Evolutionary conservation across 2,888 invertebrate species (phyloP), one percentile per base, ranked within the genome.

Genomic region (Neoitamus cyanurus): DNA sequence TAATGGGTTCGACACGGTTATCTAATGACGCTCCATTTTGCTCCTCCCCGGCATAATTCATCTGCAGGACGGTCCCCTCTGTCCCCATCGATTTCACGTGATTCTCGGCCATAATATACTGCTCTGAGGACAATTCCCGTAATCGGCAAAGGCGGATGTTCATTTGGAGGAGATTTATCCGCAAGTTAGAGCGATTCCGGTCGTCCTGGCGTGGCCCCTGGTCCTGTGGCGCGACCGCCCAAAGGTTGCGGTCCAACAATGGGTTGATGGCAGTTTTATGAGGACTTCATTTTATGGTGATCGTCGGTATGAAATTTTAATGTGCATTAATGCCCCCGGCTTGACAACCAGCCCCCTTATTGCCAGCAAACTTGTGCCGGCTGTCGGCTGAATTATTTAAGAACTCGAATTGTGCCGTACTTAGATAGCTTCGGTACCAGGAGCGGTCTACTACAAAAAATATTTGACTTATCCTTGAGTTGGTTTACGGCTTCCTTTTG

Each of bases 381-480:
- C 48, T 20, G 31, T 36, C 37, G 82, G 36, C 36, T 82, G 69
- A 82, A 82, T 82, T 82, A 82, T 82, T 82, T 82, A 82, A 69
- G 69, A 69, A 69, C 82, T 13, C 34, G 25, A 58, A 58, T 58
- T 80, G 28, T 80, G 30, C 58, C 78, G 31, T 80, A 80, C 69
- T 82, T 37, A 68, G 82, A 69, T 69, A 69, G 69, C 82, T 82
- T 82, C 37, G 69, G 82, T 82, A 82, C 82, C 82, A 82, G 82
- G 82, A 82, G 82, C 68, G 20, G 82, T 69, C 69, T 68, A 37
- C 69, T 82, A 82, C 69, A 69, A 69, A 28, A 36, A 80, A 69
- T 69, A 68, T 69, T 82, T 69, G 82, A 82, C 82, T 69, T 82
- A 82, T 82, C 82, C 82, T 82, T 82, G 82, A 69, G 69, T 28